Evolutionary conservation across 2,888 invertebrate genomes (phyloP).

Genomic region (Cancer borealis): DNA sequence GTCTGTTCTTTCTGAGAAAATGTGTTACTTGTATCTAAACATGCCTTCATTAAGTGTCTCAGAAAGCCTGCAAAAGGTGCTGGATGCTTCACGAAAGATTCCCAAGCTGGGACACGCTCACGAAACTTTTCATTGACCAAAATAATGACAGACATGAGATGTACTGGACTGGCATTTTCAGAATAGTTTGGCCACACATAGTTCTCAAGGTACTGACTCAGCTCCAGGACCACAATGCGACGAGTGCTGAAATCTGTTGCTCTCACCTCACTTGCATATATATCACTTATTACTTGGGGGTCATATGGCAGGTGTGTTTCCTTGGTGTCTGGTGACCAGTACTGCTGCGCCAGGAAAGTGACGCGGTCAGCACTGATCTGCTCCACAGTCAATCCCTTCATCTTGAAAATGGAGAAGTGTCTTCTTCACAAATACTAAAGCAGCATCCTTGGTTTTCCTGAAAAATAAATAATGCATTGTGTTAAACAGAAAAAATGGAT

Average conservation of each 20-base stretch:
- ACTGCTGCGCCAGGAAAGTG: constrained; percentile 87
- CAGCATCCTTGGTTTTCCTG: constrained; percentile 78
- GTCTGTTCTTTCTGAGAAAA: constrained; percentile 86
- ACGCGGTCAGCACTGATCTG: constrained; percentile 77
- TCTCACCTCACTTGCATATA: constrained; percentile 91
- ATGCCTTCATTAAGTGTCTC: constrained; percentile 88
- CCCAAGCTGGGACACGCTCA: constrained; percentile 97
- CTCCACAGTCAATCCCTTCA: constrained; percentile 77
- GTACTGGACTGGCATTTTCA: constrained; percentile 88
- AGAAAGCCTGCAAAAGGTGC: constrained; percentile 91
- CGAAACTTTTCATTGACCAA: constrained; percentile 99
- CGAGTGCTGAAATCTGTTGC: constrained; percentile 85
- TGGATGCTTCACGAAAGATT: constrained; percentile 88
- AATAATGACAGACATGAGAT: constrained; percentile 97
- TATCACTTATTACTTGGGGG: constrained; percentile 90
- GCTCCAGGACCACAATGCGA: constrained; percentile 97
- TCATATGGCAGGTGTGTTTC: constrained; percentile 87
- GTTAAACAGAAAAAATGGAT: background rate
- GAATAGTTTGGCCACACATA: constrained; percentile 98
- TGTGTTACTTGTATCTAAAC: constrained; percentile 83
- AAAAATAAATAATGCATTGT: constrained; percentile 78
- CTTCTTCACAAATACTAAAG: background rate
- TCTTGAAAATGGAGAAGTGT: constrained; percentile 6
- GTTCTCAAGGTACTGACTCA: constrained; percentile 97
- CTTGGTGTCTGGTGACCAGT: constrained; percentile 94